Base-by-base conservation (phyloP, 2,797 vertebrate species). In the Perodicticus potto region DNA sequence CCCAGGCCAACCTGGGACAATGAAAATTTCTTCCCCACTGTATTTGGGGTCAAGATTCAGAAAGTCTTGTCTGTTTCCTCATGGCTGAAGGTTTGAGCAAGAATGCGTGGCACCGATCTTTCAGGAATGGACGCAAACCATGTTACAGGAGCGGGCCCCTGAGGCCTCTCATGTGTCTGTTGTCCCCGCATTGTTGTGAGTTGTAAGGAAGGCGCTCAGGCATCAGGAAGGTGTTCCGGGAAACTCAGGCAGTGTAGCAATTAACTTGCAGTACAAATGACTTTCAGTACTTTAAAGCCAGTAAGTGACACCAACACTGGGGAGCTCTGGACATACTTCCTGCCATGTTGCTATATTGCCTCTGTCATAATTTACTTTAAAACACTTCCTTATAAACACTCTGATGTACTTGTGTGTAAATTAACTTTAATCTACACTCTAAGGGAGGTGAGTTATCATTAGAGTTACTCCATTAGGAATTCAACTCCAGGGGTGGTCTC, bases 371-470 rank as follows among this genome's bases (percentile, higher is more conserved):
- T 93, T 96, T 95, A 73, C 74, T 86, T 89, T 81, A 53, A 87
- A 96, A 96, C 49, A 77, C 72, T 95, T 95, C 77, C 74, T 97
- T 91, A 93, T 78, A 86, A 89, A 94, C 63, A 76, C 25, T 67
- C 59, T 82, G 76, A 94, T 84, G 74, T 86, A 65, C 45, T 97
- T 84, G 81, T 80, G 63, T 94, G 83, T 93, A 94, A 97, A 96
- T 96, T 76, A 93, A 89, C 95, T 89, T 92, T 92, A 92, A 95
- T 94, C 86, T 96, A 65, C 59, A 87, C 65, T 89, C 53, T 65
- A 74, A 87, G 80, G 94, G 80, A 95, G 78, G 57, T 77, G 78
- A 80, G 95, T 88, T 93, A 95, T 95, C 86, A 93, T 96, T 90
- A 92, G 94, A 92, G 57, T 86, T 88, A 87, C 83, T 59, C 82